phyloP scores from a whole-genome alignment of 2,113 vertebrate species.

The Rhodinocichla rosea region DNA sequence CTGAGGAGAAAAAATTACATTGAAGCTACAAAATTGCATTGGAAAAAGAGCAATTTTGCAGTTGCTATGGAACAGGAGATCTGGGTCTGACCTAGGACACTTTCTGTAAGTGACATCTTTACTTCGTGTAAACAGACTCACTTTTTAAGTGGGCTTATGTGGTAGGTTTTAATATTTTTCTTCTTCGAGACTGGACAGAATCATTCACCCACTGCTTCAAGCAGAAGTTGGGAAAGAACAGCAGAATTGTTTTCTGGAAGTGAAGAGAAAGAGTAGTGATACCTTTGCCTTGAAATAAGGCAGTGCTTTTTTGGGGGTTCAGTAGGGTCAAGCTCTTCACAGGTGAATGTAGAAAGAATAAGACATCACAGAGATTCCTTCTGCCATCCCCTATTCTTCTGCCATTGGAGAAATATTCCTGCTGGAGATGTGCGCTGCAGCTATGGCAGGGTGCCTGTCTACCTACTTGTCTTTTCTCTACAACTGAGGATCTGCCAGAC shows the following conservation, averaged over 20 bases:
- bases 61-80: neutral
- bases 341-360: neutral
- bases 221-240: neutral
- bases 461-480: neutral
- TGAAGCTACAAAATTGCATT: neutral
- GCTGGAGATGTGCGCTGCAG: neutral
- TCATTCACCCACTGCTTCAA: neutral
- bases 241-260: neutral
- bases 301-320: accelerated
- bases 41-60: neutral
- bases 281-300: neutral
- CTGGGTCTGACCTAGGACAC: neutral
- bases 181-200: neutral
- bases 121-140: neutral
- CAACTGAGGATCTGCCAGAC: neutral
- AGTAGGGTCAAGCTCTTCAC: neutral
- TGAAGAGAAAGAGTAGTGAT: neutral
- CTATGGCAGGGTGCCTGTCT: neutral
- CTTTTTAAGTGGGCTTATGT: neutral
- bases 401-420: accelerated
- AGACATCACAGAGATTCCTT: neutral
- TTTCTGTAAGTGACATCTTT: neutral
- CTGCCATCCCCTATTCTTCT: neutral
- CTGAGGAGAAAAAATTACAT: neutral
- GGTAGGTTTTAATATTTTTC: accelerated